A percentile compares a stretch with the other conserved stretches of the same genome.
phyloP scores from a whole-genome alignment of 2,113 vertebrate species.

The Lontra canadensis region DNA sequence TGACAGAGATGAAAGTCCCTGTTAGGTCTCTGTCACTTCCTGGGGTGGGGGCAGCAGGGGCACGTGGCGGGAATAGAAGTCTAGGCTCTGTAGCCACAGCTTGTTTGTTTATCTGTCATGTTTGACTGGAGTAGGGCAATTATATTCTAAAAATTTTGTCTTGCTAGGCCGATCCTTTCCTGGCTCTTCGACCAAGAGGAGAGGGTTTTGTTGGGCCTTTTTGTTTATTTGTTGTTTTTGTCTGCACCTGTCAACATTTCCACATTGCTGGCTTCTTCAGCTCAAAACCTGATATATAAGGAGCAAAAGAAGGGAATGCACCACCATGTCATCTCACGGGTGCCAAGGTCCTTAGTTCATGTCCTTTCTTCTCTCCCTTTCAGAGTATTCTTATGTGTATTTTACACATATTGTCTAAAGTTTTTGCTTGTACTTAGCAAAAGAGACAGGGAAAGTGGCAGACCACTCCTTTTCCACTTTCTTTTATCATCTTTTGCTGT shows the following conservation, averaged over 20 bases:
- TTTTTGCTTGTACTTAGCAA: not conserved
- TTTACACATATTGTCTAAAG: not conserved
- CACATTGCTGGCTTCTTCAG: not conserved
- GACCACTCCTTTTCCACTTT: not conserved
- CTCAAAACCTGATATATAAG: not conserved
- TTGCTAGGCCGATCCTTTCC: not conserved
- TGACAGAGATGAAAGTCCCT: not conserved
- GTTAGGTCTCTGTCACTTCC: not conserved
- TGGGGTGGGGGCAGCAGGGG: too few relatives aligned
- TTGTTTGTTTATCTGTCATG: not conserved
- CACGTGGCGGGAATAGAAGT: not conserved
- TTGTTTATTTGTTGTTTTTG: not conserved
- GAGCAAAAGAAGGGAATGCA: not conserved
- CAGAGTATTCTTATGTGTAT: not conserved
- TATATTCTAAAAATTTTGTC: not conserved
- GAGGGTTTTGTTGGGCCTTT: not conserved
- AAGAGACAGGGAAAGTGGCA: not conserved
- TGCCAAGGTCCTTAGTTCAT: too few relatives aligned
- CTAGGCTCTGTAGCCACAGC: not conserved
- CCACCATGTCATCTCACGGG: not conserved
- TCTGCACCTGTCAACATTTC: not conserved
- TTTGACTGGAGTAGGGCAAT: not conserved
- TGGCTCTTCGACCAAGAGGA: not conserved
- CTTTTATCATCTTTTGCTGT: not conserved
- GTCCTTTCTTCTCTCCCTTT: not conserved